Base-by-base conservation (phyloP, 1,140 invertebrate species). In the Lithobius niger region DNA sequence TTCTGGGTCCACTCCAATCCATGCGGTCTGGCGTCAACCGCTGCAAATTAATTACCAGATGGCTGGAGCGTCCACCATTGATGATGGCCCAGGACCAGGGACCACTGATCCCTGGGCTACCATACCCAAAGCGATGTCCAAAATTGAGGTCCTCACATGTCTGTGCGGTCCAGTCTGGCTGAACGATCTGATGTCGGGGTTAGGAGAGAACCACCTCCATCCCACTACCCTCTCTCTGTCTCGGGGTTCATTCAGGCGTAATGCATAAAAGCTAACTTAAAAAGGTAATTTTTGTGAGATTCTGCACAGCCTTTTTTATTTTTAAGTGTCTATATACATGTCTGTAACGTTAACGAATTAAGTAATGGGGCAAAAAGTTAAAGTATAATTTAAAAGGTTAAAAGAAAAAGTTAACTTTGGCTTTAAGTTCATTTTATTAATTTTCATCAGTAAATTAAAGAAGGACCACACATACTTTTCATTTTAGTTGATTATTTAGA, bases 251-350 rank as follows among this genome's bases (percentile, higher is more conserved):
- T 50, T 50, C 4, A 25, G 48, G 27, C 27, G 13, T 50, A 50
- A 3, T 55, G 53, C 44, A 27, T 26, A 56, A 55, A 27, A 54
- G 48, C 57, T 59, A 55, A 59, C 54, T 56, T 57, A 50, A 54
- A 60, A 59, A 60, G 60, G 60, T 44, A 60, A 57, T 54, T 57
- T 57, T 42, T 49, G 15, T 21, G 43, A 36, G 6, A 58, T 55
- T 31, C 56, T 26, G 31, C 26, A 56, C 31, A 49, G 50, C 13
- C 13, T 27, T 50, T 45, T 43, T 19, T 18, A 54, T 50, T 56
- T 52, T 24, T 45, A 57, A 55, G 31, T 57, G 28, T 43, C 24
- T 43, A 36, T 36, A 36, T 36, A 36, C n/a, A 36, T 36, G 13
- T 51, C 26, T 15, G 4, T n/a, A n/a, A n/a, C n/a, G n/a, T n/a